A percentile compares a stretch with the other conserved stretches of the same genome.
Conservation (phyloP, 2,113 vertebrate genomes). For the Odobenus rosmarus region DNA sequence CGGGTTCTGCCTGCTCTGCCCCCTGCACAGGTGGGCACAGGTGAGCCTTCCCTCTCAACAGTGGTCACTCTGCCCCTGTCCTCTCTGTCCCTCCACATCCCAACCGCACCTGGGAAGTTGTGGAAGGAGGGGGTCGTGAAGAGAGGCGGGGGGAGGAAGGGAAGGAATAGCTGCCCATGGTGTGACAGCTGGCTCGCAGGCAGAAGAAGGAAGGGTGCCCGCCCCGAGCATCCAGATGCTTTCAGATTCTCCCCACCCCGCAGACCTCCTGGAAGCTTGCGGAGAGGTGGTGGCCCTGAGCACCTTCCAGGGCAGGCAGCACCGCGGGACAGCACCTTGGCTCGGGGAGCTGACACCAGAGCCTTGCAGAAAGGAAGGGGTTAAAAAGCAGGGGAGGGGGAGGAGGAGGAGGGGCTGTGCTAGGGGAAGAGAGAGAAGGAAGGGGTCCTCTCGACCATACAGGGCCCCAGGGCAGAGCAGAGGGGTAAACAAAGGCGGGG, state of each 20-base stretch:
- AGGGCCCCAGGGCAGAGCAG: slow-evolving; percentile 1
- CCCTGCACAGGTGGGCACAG: slow-evolving; percentile 73
- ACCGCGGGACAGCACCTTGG: neutral
- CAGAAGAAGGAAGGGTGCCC: slow-evolving; percentile 68
- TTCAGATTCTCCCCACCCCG: neutral
- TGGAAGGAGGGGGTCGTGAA: rapidly evolving
- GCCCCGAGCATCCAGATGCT: slow-evolving; percentile 55
- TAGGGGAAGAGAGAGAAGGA: neutral
- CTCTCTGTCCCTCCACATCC: slow-evolving; percentile 11
- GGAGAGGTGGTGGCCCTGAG: neutral
- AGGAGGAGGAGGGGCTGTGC: neutral
- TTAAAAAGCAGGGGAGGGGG: neutral
- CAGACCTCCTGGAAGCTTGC: neutral
- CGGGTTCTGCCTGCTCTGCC: slow-evolving; percentile 73
- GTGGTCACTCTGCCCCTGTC: slow-evolving; percentile 70
- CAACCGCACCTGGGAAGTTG: slow-evolving; percentile 55
- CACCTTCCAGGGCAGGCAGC: neutral
- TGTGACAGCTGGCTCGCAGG: neutral
- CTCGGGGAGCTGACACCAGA: neutral
- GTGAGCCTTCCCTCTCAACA: slow-evolving; percentile 71
- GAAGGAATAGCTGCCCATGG: neutral
- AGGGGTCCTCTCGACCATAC: neutral
- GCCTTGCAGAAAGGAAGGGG: neutral
- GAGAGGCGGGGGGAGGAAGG: neutral
- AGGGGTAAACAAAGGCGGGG: neutral